Percentiles rank a stretch among this genome's conserved stretches.
phyloP scores from a whole-genome alignment of 2,113 vertebrate species.

The Atractosteus spatula region DNA sequence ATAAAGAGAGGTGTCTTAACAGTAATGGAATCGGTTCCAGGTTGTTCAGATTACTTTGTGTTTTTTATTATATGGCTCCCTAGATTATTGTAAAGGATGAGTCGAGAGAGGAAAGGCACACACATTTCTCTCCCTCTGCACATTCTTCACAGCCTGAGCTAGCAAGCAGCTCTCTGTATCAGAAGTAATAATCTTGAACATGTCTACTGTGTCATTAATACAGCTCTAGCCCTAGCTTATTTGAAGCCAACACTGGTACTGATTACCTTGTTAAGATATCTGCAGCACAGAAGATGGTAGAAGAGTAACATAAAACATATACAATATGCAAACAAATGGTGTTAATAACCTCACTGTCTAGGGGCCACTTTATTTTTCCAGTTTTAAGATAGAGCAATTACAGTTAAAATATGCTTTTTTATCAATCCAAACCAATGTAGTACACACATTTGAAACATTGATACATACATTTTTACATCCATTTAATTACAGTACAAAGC shows the following conservation, averaged over 20 bases:
- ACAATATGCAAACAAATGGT: constrained; percentile 15
- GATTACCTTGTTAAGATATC: constrained; percentile 56
- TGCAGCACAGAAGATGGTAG: constrained; percentile 24
- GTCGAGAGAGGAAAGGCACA: constrained; percentile 25
- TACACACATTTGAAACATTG: too few species aligned
- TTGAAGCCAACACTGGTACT: constrained; percentile 45
- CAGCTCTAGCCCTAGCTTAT: constrained; percentile 43
- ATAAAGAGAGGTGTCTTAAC: too few species aligned
- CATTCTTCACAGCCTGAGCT: constrained; percentile 25
- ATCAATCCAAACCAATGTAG: too few species aligned
- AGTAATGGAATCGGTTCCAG: constrained; percentile 21
- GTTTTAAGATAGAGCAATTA: too few species aligned
- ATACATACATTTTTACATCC: too few species aligned
- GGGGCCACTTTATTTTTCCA: constrained; percentile 28
- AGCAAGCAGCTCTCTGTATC: constrained; percentile 28
- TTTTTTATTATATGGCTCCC: constrained; percentile 35
- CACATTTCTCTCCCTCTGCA: constrained; percentile 29
- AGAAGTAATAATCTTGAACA: constrained; percentile 63
- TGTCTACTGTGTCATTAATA: constrained; percentile 51
- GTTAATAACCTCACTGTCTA: too few species aligned
- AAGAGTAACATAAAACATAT: constrained; percentile 38
- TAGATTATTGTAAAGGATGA: constrained; percentile 29
- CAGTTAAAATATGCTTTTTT: too few species aligned
- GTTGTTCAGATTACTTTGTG: background rate
- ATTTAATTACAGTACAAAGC: too few species aligned